phyloP scores from a whole-genome alignment of 2,113 vertebrate genomes.

The Forbesichthys agassizii region DNA sequence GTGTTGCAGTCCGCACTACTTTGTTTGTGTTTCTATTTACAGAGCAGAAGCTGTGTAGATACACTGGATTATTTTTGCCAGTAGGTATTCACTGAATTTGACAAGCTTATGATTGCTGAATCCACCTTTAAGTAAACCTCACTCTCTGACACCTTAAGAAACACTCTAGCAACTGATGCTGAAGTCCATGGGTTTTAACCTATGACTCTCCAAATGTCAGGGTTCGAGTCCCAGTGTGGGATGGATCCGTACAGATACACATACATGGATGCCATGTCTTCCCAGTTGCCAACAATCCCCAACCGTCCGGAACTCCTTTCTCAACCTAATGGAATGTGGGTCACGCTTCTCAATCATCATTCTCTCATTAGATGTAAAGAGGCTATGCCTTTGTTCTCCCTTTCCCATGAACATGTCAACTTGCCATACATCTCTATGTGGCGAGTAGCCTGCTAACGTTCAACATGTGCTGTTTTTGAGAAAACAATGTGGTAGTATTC shows the following conservation, averaged over 20 bases:
- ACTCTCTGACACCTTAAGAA: too few species aligned
- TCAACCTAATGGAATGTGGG: constrained; percentile 47
- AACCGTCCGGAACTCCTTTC: constrained; percentile 34
- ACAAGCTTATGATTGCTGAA: too few species aligned
- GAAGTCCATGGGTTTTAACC: too few species aligned
- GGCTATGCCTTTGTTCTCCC: constrained; percentile 20
- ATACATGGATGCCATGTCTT: background rate
- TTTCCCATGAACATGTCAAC: constrained; percentile 60
- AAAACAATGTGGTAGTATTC: constrained; percentile 70
- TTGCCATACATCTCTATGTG: constrained; percentile 48
- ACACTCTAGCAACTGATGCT: too few species aligned
- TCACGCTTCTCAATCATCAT: constrained; percentile 51
- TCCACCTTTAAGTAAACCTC: too few species aligned
- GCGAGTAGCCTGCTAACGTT: constrained; percentile 38
- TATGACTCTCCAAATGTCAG: too few species aligned
- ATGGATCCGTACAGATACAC: background rate
- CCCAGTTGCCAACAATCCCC: constrained; percentile 13
- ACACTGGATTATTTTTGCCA: too few species aligned
- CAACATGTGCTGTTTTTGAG: constrained; percentile 66
- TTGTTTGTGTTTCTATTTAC: too few species aligned
- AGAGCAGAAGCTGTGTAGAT: too few species aligned
- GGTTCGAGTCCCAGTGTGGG: too few species aligned
- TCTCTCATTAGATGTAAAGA: constrained; percentile 29
- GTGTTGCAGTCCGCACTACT: too few species aligned
- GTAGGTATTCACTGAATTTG: too few species aligned